Base-by-base conservation (phyloP, 1,140 invertebrate genomes). In the Euwallacea fornicatus region DNA sequence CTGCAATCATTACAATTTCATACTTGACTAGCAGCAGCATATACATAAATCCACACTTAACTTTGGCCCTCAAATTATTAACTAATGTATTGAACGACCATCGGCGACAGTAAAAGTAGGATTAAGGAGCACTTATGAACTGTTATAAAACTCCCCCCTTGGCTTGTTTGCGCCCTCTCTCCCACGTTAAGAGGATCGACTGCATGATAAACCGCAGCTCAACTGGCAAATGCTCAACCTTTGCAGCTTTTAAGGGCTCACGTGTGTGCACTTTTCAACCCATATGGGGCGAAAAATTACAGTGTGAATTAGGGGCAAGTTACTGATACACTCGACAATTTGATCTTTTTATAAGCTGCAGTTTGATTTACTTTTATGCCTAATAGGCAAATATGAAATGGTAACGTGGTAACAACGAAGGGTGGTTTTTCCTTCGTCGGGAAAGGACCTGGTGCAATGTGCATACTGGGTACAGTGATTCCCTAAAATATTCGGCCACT, bases 121-220 rank as follows among this genome's bases (percentile, higher is more conserved):
- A 73, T 73, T 73, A 69, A 73, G 72, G 61, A 56, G 66, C 67
- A 73, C 72, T 73, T 74, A 73, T 60, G 50, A 42, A 68, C 55
- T 68, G 66, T 68, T 68, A 68, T 68, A 68, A 60, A 68, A 42
- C 53, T 68, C 66, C 66, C 66, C 66, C 58, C 58, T n/a, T 46
- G 42, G 50, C 64, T 58, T 66, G 64, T 68, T 68, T 60, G 66
- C 66, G 60, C 66, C 66, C 66, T 68, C 66, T 59, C 55, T 68
- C 66, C 66, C 66, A 68, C 66, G 66, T 60, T 68, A 68, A 68
- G 66, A 68, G 66, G 66, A 68, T 68, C 66, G 66, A 42, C 55
- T 60, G 66, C 66, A 53, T 68, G 66, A 68, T 68, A 68, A 68
- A 68, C 66, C 66, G 66, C 66, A 68, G 66, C 50, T 68, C 66